phyloP scores from a whole-genome alignment of 2,797 vertebrate genomes.

The Choloepus didactylus region DNA sequence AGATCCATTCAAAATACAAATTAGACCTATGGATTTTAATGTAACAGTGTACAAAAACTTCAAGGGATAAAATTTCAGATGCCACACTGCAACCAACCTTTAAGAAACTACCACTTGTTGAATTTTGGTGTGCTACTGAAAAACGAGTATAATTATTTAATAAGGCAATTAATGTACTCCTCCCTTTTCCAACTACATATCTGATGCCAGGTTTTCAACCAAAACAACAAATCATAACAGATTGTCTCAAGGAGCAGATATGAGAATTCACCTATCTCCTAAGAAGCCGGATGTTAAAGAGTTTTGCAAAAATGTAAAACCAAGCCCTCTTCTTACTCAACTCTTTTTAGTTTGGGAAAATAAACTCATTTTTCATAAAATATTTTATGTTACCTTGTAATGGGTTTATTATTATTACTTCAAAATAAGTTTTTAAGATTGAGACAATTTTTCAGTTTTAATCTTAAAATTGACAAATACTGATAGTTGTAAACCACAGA shows the following conservation, averaged over 20 bases:
- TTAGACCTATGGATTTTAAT: accelerated
- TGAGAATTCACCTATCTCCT: neutral
- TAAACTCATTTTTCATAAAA: neutral
- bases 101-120: neutral
- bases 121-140: neutral
- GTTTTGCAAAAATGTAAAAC: neutral
- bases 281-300: neutral
- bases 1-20: neutral
- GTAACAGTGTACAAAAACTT: neutral
- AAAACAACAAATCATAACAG: neutral
- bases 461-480: neutral
- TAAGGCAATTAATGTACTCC: neutral
- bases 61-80: neutral
- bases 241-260: neutral
- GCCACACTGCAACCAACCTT: neutral
- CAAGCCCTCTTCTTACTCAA: neutral
- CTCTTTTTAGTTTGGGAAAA: neutral
- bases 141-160: neutral
- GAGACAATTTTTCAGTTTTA: neutral
- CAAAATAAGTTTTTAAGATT: neutral
- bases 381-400: neutral
- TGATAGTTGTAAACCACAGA: neutral
- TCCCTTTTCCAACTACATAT: neutral
- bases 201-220: neutral
- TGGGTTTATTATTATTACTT: neutral